A percentile compares a stretch with the other conserved stretches of the same genome.
Evolutionary conservation across 2,797 vertebrate species (phyloP).

Genomic region (Alosa sapidissima): DNA sequence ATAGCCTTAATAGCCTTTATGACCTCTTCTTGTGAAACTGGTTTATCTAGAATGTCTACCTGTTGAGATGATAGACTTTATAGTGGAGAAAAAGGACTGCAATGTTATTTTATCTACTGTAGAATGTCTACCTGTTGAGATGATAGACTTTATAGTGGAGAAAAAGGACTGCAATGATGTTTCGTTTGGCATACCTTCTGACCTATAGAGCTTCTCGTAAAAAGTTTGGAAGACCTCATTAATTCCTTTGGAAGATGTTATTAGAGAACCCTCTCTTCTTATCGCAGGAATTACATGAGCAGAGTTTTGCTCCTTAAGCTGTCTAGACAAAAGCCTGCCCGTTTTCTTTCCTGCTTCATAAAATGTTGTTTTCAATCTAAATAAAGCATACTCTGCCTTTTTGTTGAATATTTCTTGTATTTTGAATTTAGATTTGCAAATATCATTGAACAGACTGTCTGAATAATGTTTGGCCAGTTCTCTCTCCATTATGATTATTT

Average conservation of each 20-base stretch:
- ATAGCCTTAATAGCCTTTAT: not conserved
- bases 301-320: not conserved
- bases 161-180: no score
- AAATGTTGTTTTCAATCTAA: no score
- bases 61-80: not conserved
- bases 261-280: not conserved
- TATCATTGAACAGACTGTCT: not conserved
- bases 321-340: not conserved
- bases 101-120: no score
- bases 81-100: no score
- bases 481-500: not conserved
- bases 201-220: no score
- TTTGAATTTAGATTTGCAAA: not conserved
- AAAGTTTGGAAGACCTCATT: not conserved
- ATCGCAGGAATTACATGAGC: slow-evolving; percentile 26
- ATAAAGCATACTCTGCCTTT: slow-evolving; percentile 30
- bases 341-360: not conserved
- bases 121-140: not conserved
- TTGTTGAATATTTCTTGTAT: not conserved
- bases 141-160: not conserved
- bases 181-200: no score
- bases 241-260: slow-evolving; percentile 1
- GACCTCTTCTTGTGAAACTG: not conserved
- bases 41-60: not conserved
- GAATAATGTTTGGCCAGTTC: not conserved